Evolutionary conservation across 2,888 invertebrate genomes (phyloP), one percentile per base, ranked within the genome.

Genomic region (Bellardia bayeri): DNA sequence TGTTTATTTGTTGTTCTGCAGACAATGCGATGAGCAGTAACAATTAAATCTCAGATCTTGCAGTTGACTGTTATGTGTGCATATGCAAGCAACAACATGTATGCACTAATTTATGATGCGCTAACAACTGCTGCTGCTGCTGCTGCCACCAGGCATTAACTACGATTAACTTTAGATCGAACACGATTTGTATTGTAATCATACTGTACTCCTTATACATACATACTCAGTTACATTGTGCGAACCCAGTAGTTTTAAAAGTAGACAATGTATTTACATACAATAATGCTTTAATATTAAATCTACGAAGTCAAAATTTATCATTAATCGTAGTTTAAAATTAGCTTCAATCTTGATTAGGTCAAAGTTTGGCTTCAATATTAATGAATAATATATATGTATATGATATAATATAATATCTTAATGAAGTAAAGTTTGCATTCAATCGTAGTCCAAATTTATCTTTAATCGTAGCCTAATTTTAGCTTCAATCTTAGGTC

Each of bases 131-230:
- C 63, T 76, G 76, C 6, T 37, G 37, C 37, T 33, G 33, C 33
- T 37, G 37, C 23, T 23, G 23, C 23, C 23, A 1, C 42, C 54
- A 63, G 83, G 42, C 63, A 63, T 56, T 71, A 45, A 45, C 13
- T 45, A 45, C 33, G 51, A 76, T 78, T 71, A 68, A 78, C 61
- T 71, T 54, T 23, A 54, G 61, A 54, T 76, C 63, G 30, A 76
- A 78, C 49, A 63, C 51, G 69, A 76, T 78, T 76, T 78, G 54
- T 83, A 75, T 82, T 82, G 75, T 75, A 75, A 75, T 82, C 30
- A 51, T 61, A 68, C 66, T 54, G 14, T 33, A 37, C 63, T 63
- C 3, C 8, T 23, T 64, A 40, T 54, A 63, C 71, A 40, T 54
- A 63, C 71, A 63, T 23, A 51, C 14, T 23, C 64, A 40, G 16